Evolutionary conservation across 2,888 invertebrate species (phyloP), one percentile per base, ranked within the genome.

Genomic region (Toxonevra muliebris): DNA sequence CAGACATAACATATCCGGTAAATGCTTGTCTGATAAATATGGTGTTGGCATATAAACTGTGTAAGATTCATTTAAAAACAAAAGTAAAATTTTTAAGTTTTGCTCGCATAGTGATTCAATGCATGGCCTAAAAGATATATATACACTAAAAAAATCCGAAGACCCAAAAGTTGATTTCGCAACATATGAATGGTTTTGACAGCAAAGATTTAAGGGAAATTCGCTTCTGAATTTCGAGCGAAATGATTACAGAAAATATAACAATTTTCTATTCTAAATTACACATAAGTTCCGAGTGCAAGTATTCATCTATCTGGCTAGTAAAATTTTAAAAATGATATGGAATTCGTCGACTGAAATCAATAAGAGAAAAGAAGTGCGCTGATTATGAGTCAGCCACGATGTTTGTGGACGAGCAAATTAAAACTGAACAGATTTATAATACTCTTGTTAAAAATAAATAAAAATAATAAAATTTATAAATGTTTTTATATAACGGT

Each of bases 71-170:
- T 30, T 67, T 42, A 67, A 63, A 62, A 67, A 61, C 11, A 62
- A 61, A 57, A 62, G 62, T 50, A 30, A 57, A 12, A 55, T 62
- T 67, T 58, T 62, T 45, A 57, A 54, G 50, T 63, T 62, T 67
- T 61, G 67, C 40, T 63, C 67, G n/a, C 41, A 67, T 57, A 67
- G 48, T 61, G 50, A 67, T 67, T 67, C 67, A 62, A 55, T 62
- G 45, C 41, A 61, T 48, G 53, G 53, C 30, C 62, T 62, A 20
- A 62, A 63, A 50, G 43, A 57, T 40, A 58, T 55, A 43, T 20
- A 50, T 55, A 65, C 57, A 19, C 30, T 65, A 9, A 65, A 57
- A 53, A 67, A 43, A n/a, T 61, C 54, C 11, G 55, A 20, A 55
- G 13, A 30, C 17, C 55, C 55, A 8, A 55, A 55, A 55, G 55